A percentile compares a stretch with the other conserved stretches of the same genome.
Conservation (phyloP, 2,113 vertebrate genomes). For the Xiphorhynchus elegans region DNA sequence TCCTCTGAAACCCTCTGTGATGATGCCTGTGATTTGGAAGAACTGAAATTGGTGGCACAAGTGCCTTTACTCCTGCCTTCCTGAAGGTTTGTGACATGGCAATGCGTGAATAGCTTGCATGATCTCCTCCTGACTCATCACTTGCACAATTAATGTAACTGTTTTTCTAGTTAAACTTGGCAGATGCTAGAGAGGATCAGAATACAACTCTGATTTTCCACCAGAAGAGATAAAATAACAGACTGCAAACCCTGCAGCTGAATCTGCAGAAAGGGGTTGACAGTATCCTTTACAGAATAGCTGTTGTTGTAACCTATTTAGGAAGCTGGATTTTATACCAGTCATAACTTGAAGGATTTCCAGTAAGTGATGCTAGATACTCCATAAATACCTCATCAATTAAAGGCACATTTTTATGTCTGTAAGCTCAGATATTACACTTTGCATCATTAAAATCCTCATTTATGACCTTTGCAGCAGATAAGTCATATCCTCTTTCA, state of each 20-base stretch:
- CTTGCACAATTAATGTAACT: background rate
- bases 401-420: background rate
- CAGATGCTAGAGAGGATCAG: background rate
- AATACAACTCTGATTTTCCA: background rate
- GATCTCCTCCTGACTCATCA: background rate
- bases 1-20: background rate
- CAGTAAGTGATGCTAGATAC: background rate
- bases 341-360: slow-evolving; percentile 6
- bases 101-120: background rate
- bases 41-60: background rate
- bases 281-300: background rate
- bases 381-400: slow-evolving; percentile 46
- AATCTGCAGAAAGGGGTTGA: background rate
- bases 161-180: background rate
- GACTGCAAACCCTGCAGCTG: background rate
- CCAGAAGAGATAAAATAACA: background rate
- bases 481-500: background rate
- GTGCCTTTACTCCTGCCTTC: background rate
- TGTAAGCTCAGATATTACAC: background rate
- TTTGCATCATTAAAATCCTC: slow-evolving; percentile 13
- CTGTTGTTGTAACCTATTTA: background rate
- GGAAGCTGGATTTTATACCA: background rate
- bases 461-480: background rate
- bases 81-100: background rate
- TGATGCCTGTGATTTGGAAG: background rate